Percentiles rank a stretch among this genome's conserved stretches.
These are phyloP conservation scores for Axea sp. DNA, from an alignment of 2,888 invertebrate genomes.

Conservation along the genomic window DNA sequence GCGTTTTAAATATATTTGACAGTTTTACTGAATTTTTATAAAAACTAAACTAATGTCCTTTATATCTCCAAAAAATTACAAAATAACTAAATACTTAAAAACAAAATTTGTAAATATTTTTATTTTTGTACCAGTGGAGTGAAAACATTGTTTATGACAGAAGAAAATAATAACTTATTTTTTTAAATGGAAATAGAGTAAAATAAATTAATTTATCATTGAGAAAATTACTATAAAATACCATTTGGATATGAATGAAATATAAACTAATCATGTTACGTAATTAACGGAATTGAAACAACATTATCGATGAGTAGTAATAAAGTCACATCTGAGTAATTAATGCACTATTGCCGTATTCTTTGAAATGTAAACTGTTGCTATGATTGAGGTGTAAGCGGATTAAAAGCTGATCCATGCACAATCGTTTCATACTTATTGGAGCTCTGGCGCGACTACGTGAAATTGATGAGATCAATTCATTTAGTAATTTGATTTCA, in stretches of 20 bases:
- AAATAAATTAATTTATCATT: too few species aligned
- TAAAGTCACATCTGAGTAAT: conserved; percentile 14
- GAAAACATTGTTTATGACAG: too few species aligned
- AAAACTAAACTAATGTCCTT: too few species aligned
- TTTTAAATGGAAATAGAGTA: too few species aligned
- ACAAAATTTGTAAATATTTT: too few species aligned
- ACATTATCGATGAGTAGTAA: not conserved
- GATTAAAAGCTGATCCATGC: conserved; percentile 48
- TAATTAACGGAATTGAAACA: not conserved
- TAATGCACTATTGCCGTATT: conserved; percentile 42
- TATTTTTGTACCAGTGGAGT: too few species aligned
- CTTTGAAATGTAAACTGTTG: conserved; percentile 48
- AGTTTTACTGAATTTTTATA: too few species aligned
- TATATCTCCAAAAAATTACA: too few species aligned
- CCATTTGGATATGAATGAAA: not conserved
- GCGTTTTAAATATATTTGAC: too few species aligned
- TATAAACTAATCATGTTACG: conserved; percentile 6
- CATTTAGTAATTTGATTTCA: conserved; percentile 47
- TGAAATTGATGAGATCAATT: conserved; percentile 36
- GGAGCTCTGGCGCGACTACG: conserved; percentile 23
- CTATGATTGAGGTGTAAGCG: conserved; percentile 51
- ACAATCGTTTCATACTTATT: conserved; percentile 49
- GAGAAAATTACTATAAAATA: too few species aligned
- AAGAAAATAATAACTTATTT: too few species aligned
- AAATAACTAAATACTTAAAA: too few species aligned